Base-by-base conservation (phyloP, 2,797 vertebrate genomes). In the Cryptoblepharus egeriae region DNA sequence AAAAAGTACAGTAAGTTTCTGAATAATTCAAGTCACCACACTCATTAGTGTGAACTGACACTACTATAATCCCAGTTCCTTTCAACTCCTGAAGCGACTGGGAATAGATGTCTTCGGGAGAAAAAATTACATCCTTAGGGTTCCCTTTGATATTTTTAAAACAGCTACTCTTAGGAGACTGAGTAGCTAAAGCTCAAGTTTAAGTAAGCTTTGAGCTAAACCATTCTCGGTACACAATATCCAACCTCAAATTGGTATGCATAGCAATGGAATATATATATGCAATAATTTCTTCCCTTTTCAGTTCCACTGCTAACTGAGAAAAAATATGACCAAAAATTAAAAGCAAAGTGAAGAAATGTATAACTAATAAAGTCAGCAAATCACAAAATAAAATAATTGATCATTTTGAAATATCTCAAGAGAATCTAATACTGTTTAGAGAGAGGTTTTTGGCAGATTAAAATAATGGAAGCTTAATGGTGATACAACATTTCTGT, bases 391-490 rank as follows among this genome's bases (percentile, higher is more conserved):
- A 52, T 68, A 90, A 67, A 91, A 52, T 68, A 76, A 13, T 57
- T 73, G 65, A 60, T 73, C 68, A 28, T 67, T 85, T 22, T 52
- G 0, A 57, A 89, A 85, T 63, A 90, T 82, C 81, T 77, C 52
- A 37, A 35, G 49, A 87, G 86, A 89, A 88, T 45, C 5, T 68
- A 63, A 87, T 81, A 83, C 8, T 32, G 70, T 73, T 89, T 67
- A 90, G 81, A 32, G 69, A 84, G 90, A 88, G 80, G 5, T 84
- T 84, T 91, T 87, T 81, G 73, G 45, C 75, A 92, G 81, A 75
- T 91, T 88, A 91, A 87, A 67, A 65, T 68, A 84, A n/a, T 81
- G 71, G 71, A 88, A 75, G 60, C 20, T 85, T 88, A 89, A 84
- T 0, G 78, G 77, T 60, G 67, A 58, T 30, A 87, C 82, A 87